A percentile compares a stretch with the other conserved stretches of the same genome.
phyloP scores from a whole-genome alignment of 2,113 vertebrate genomes.

The Sebastes schlegelii region DNA sequence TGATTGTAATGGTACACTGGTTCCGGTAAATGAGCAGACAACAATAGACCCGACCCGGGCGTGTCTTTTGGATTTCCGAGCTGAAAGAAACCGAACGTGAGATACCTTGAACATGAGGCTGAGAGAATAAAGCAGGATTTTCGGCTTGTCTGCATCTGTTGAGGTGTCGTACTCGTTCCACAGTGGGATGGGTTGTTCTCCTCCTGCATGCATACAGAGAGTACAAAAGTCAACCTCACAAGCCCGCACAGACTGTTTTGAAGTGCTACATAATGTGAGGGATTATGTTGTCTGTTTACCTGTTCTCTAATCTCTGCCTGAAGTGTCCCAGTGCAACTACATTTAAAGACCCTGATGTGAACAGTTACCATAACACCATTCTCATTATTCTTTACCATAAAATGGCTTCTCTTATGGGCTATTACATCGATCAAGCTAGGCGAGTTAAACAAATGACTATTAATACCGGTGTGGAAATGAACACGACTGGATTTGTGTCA shows the following conservation, averaged over 20 bases:
- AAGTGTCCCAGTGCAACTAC: not conserved
- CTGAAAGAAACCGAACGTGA: no score
- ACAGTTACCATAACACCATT: not conserved
- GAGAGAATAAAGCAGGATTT: conserved; percentile 96
- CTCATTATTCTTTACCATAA: conserved; percentile 25
- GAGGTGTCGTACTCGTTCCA: conserved; percentile 98
- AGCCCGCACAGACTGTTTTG: not conserved
- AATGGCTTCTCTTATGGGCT: not conserved
- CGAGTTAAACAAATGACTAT: conserved; percentile 30
- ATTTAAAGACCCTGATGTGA: not conserved
- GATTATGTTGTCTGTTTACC: not conserved
- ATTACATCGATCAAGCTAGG: conserved; percentile 28
- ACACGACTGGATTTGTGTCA: conserved; percentile 23
- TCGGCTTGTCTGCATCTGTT: conserved; percentile 96
- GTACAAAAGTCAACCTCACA: conserved; percentile 12
- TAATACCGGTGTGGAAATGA: conserved; percentile 26
- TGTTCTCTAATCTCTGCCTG: not conserved
- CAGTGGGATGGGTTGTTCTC: conserved; percentile 97
- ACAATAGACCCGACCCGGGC: no score
- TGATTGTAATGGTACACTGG: no score
- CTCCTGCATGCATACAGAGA: conserved; percentile 82
- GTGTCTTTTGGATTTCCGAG: no score
- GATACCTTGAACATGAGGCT: conserved; percentile 96
- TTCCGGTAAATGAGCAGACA: no score
- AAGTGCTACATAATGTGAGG: not conserved